Evolutionary conservation across 2,113 vertebrate genomes (phyloP).

Genomic region (Etia nguti): DNA sequence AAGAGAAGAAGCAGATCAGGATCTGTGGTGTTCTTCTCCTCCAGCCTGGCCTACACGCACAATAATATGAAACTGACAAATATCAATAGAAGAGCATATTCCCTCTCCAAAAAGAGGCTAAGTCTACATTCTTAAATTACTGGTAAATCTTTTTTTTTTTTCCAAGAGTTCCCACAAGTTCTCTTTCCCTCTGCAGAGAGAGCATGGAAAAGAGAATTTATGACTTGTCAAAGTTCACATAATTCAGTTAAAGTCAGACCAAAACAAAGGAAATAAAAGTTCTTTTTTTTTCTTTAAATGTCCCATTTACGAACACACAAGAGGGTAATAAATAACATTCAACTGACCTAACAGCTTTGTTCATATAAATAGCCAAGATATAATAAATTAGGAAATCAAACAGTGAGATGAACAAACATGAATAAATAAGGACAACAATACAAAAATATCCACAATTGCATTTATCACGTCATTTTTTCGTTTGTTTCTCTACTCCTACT

Average conservation of each 20-base stretch:
- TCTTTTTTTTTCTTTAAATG: slow-evolving; percentile 70
- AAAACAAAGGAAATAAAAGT: slow-evolving; percentile 60
- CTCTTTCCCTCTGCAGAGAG: slow-evolving; percentile 62
- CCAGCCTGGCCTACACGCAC: slow-evolving; percentile 75
- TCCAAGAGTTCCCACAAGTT: slow-evolving; percentile 64
- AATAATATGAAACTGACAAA: slow-evolving; percentile 85
- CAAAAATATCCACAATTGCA: slow-evolving; percentile 88
- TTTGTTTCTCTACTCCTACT: slow-evolving; percentile 71
- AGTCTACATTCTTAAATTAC: slow-evolving; percentile 90
- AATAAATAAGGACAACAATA: slow-evolving; percentile 79
- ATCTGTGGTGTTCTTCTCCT: slow-evolving; percentile 60
- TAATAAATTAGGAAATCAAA: slow-evolving; percentile 80
- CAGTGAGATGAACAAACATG: slow-evolving; percentile 58
- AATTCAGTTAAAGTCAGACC: slow-evolving; percentile 71
- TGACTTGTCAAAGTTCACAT: slow-evolving; percentile 71
- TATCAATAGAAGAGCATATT: slow-evolving; percentile 85
- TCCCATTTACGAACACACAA: slow-evolving; percentile 76
- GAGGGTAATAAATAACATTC: slow-evolving; percentile 81
- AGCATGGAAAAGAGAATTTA: slow-evolving; percentile 71
- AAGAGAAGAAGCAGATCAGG: slow-evolving; percentile 70
- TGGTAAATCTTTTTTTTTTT: slow-evolving; percentile 74
- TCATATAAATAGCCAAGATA: slow-evolving; percentile 84
- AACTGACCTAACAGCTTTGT: slow-evolving; percentile 73
- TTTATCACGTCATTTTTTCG: slow-evolving; percentile 66
- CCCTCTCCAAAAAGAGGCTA: slow-evolving; percentile 83